A percentile compares a stretch with the other conserved stretches of the same genome.
Conservation (phyloP, 1,140 invertebrate genomes). For the Babylonia areolata region DNA sequence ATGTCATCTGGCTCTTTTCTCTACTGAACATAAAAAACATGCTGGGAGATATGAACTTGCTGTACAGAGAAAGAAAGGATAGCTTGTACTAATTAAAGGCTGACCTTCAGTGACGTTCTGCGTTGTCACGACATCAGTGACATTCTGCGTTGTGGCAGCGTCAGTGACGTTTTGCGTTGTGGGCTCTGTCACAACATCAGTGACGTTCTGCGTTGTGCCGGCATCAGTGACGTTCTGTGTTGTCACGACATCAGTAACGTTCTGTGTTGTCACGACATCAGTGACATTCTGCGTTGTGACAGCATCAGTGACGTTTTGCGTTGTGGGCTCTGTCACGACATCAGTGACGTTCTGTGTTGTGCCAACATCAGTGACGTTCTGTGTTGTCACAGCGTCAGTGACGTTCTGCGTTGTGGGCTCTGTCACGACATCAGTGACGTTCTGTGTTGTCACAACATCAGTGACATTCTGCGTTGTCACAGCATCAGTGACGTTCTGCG, state of each 20-base stretch:
- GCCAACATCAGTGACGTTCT: background rate
- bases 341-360: background rate
- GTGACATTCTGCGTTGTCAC: too few relatives aligned
- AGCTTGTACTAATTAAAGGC: background rate
- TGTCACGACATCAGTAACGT: background rate
- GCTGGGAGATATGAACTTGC: too few relatives aligned
- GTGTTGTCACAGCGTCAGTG: background rate
- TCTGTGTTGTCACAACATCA: too few relatives aligned
- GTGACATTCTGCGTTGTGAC: background rate
- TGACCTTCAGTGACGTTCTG: slow-evolving; percentile 21
- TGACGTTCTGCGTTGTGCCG: background rate
- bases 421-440: too few relatives aligned
- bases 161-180: background rate
- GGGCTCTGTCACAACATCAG: slow-evolving; percentile 18
- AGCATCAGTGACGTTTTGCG: background rate
- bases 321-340: background rate
- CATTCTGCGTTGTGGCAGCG: background rate
- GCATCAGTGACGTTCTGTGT: background rate
- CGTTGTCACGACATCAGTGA: background rate
- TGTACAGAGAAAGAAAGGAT: background rate
- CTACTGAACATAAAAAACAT: too few relatives aligned
- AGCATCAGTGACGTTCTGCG: background rate
- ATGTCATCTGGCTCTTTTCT: too few relatives aligned
- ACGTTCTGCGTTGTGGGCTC: background rate
- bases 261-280: background rate